phyloP scores from a whole-genome alignment of 2,113 vertebrate species.

The Mustelus asterias region DNA sequence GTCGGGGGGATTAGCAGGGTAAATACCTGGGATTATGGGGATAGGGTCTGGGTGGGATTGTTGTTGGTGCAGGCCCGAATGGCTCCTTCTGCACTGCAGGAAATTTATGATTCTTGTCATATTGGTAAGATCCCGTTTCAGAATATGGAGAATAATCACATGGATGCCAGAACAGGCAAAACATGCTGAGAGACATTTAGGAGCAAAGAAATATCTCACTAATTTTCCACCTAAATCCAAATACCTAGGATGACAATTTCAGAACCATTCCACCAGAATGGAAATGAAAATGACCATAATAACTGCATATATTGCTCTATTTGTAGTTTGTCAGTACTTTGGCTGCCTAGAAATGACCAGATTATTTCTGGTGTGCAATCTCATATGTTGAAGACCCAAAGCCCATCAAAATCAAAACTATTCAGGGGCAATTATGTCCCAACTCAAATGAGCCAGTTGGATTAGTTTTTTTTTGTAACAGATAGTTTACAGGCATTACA shows the following conservation, averaged over 20 bases:
- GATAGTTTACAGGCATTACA: background rate
- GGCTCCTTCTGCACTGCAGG: too few relatives aligned
- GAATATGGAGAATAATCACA: background rate
- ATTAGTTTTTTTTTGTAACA: background rate
- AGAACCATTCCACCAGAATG: background rate
- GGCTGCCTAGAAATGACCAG: background rate
- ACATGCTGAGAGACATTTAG: background rate
- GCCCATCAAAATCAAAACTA: background rate
- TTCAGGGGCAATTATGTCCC: background rate
- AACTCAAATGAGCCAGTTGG: background rate
- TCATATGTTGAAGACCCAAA: background rate
- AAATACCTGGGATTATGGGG: too few relatives aligned
- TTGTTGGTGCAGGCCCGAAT: too few relatives aligned
- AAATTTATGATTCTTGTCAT: too few relatives aligned
- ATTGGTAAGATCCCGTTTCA: background rate
- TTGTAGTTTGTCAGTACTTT: background rate
- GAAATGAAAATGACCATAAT: too few relatives aligned
- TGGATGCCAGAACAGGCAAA: background rate
- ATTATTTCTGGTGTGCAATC: background rate
- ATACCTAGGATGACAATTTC: background rate
- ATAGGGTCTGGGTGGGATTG: too few relatives aligned
- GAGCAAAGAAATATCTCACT: background rate
- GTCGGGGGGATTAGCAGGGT: too few relatives aligned
- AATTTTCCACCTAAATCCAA: background rate
- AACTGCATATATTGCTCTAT: background rate